phyloP scores from a whole-genome alignment of 2,888 invertebrate species.

The Halocaridina rubra region DNA sequence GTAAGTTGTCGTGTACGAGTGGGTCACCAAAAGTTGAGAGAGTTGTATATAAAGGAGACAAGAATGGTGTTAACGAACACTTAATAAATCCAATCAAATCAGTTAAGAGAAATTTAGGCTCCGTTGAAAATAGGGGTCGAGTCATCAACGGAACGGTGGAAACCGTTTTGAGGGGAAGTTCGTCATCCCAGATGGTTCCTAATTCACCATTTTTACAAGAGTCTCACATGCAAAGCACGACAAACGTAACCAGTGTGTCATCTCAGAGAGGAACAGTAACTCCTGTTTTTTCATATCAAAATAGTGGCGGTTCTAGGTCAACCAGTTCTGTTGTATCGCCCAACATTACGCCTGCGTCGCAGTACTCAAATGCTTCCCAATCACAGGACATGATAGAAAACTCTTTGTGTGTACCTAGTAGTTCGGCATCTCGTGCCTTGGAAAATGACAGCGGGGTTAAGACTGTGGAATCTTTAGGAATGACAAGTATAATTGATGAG shows the following conservation, averaged over 20 bases:
- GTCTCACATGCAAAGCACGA: background rate
- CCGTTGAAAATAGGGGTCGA: background rate
- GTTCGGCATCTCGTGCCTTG: background rate
- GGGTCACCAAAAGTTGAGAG: background rate
- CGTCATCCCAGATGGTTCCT: conserved; percentile 4
- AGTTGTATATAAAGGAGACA: background rate
- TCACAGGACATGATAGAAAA: background rate
- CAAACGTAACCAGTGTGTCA: too few species aligned
- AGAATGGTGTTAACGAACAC: conserved; percentile 24
- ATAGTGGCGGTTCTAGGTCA: too few species aligned
- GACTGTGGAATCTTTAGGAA: conserved; percentile 17
- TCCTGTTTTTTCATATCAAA: too few species aligned
- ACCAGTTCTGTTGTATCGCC: background rate
- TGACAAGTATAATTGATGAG: conserved; percentile 33
- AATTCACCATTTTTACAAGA: background rate
- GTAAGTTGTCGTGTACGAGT: background rate
- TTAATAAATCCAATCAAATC: background rate
- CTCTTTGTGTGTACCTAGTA: background rate
- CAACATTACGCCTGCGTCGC: background rate
- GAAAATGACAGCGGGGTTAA: conserved; percentile 3
- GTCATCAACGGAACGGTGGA: conserved; percentile 23
- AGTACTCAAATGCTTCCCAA: background rate
- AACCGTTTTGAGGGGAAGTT: background rate
- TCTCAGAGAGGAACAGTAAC: background rate
- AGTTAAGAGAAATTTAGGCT: background rate